Percentiles rank a stretch among this genome's conserved stretches.
These are phyloP conservation scores for Corapipo altera DNA, from an alignment of 2,113 vertebrate species.

Conservation along the genomic window DNA sequence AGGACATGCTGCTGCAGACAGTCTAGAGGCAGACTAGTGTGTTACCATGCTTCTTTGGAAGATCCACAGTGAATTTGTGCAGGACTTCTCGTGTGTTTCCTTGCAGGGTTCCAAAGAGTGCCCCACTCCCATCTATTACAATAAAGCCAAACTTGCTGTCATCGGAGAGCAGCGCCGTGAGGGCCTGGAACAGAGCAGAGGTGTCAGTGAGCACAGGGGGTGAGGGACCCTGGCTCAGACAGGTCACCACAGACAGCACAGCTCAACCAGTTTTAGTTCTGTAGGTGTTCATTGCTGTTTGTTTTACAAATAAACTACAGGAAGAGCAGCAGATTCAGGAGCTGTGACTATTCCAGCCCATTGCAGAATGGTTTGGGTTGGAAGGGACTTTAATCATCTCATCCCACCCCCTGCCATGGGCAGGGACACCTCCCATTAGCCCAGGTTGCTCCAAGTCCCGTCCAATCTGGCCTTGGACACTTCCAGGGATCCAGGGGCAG, in stretches of 20 bases:
- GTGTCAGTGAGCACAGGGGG: neutral
- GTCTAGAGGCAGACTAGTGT: neutral
- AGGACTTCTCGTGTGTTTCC: slow-evolving; percentile 98
- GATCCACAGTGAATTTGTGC: slow-evolving; percentile 99
- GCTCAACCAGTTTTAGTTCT: neutral
- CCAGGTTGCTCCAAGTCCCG: neutral
- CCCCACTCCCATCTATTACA: slow-evolving; percentile 97
- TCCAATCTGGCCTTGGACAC: neutral
- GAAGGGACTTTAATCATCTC: neutral
- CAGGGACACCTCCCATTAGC: rapidly evolving
- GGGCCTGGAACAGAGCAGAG: slow-evolving; percentile 79
- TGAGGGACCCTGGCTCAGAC: neutral
- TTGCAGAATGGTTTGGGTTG: neutral
- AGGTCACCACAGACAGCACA: neutral
- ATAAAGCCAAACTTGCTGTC: slow-evolving; percentile 99
- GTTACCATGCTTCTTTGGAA: slow-evolving; percentile 98
- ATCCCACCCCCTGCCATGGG: neutral
- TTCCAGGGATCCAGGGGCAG: neutral
- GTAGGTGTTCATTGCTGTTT: rapidly evolving
- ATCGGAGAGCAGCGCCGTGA: slow-evolving; percentile 95
- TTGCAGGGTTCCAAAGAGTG: slow-evolving; percentile 98
- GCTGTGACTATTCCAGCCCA: neutral
- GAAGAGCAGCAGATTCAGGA: neutral
- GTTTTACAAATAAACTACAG: neutral
- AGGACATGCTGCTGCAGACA: neutral